Conservation (phyloP, 2,888 invertebrate genomes). For the Macroteleia sp. region DNA sequence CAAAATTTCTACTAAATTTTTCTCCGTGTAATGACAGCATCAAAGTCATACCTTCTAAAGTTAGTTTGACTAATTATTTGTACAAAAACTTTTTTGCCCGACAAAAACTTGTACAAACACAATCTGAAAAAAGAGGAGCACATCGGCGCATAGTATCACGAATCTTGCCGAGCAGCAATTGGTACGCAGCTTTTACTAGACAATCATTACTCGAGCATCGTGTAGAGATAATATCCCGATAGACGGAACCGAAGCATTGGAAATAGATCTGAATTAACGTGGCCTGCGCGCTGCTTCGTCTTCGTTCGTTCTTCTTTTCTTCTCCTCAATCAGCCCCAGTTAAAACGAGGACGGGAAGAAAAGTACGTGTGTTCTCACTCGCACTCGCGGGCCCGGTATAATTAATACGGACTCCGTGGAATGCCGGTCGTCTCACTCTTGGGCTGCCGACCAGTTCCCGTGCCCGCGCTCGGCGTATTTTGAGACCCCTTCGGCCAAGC, state of each 20-base stretch:
- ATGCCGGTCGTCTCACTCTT: slow-evolving; percentile 82
- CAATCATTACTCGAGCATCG: slow-evolving; percentile 53
- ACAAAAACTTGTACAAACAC: no score
- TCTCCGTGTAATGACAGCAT: no score
- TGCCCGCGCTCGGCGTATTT: slow-evolving; percentile 71
- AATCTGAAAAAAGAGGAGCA: neutral
- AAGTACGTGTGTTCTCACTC: slow-evolving; percentile 70
- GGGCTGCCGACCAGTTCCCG: slow-evolving; percentile 76
- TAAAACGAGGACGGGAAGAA: no score
- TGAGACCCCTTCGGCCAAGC: no score
- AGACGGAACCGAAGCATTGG: slow-evolving; percentile 30
- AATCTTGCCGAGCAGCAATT: slow-evolving; percentile 11
- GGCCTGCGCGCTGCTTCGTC: no score
- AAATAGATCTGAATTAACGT: slow-evolving; percentile 62
- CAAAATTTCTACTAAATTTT: no score
- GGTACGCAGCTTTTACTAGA: slow-evolving; percentile 43
- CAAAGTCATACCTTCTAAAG: no score
- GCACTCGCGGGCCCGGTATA: slow-evolving; percentile 78
- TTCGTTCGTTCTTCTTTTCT: no score
- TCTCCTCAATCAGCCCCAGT: no score
- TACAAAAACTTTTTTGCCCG: no score
- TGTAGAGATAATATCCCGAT: slow-evolving; percentile 51
- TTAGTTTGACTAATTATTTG: no score
- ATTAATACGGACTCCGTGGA: slow-evolving; percentile 83
- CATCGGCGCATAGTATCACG: slow-evolving; percentile 21